phyloP scores from a whole-genome alignment of 1,140 invertebrate species.

The Neotoxoptera formosana region DNA sequence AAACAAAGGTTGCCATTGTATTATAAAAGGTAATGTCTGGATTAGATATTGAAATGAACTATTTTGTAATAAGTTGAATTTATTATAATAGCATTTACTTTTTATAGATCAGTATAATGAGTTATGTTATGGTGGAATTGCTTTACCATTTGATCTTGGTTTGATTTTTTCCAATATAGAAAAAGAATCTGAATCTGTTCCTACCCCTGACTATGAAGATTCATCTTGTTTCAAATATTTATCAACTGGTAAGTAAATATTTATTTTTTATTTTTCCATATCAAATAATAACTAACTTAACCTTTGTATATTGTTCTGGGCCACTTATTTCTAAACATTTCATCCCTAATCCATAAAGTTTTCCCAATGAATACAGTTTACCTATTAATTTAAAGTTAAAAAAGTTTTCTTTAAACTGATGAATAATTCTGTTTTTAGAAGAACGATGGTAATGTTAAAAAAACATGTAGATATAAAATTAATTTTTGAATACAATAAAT shows the following conservation, averaged over 20 bases:
- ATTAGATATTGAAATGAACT: neutral
- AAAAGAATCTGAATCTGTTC: constrained; percentile 54
- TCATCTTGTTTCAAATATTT: constrained; percentile 46
- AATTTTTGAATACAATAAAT: too few species aligned
- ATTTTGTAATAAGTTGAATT: neutral
- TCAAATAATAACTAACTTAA: neutral
- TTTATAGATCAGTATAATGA: constrained; percentile 43
- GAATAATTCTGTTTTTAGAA: too few species aligned
- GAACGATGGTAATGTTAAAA: too few species aligned
- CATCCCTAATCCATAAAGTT: neutral
- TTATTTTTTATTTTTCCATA: neutral
- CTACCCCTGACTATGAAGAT: constrained; percentile 50
- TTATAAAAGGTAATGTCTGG: neutral
- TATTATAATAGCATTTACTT: neutral
- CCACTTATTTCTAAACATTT: neutral
- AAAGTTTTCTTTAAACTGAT: too few species aligned
- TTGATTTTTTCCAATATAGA: constrained; percentile 37
- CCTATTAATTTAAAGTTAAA: too few species aligned
- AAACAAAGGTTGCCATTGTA: constrained; percentile 26
- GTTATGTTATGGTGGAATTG: constrained; percentile 43
- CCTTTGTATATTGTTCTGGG: neutral
- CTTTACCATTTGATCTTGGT: constrained; percentile 43
- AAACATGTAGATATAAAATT: too few species aligned
- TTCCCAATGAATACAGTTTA: neutral
- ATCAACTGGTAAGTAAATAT: constrained; percentile 34